Evolutionary conservation across 2,113 vertebrate species (phyloP).

Genomic region (Scophthalmus maximus): DNA sequence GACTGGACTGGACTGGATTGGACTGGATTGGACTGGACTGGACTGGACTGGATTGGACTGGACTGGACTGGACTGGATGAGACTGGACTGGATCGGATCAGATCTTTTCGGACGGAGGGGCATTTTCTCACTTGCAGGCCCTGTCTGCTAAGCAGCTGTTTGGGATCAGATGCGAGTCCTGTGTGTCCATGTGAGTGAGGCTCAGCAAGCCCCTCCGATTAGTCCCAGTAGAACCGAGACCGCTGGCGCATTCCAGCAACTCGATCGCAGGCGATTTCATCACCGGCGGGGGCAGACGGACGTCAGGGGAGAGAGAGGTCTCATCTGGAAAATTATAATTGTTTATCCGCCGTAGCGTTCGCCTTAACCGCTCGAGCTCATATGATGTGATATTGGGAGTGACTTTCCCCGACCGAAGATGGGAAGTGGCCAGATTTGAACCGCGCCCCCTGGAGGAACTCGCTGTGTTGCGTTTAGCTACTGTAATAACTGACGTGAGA

Average conservation of each 20-base stretch:
- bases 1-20: too few relatives aligned
- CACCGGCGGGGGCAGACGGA: slow-evolving; percentile 55
- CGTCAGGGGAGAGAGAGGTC: slow-evolving; percentile 60
- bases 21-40: too few relatives aligned
- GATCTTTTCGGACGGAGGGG: slow-evolving; percentile 25
- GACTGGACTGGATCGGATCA: slow-evolving; percentile 21
- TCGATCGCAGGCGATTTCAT: slow-evolving; percentile 76
- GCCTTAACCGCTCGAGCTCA: slow-evolving; percentile 8
- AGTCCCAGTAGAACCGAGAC: slow-evolving; percentile 75
- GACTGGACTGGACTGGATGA: too few relatives aligned
- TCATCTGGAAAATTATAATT: slow-evolving; percentile 67
- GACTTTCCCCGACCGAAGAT: slow-evolving; percentile 14
- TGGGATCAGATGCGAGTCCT: slow-evolving; percentile 69
- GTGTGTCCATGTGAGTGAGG: slow-evolving; percentile 65
- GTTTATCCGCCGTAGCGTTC: slow-evolving; percentile 54
- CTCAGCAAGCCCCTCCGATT: slow-evolving; percentile 74
- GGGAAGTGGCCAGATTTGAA: neutral
- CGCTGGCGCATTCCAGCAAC: slow-evolving; percentile 75
- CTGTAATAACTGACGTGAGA: neutral
- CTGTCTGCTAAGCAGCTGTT: slow-evolving; percentile 76
- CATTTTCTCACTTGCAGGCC: slow-evolving; percentile 58
- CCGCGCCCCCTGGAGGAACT: neutral
- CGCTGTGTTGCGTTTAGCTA: neutral
- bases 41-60: too few relatives aligned
- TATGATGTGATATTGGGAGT: slow-evolving; percentile 14